These are phyloP conservation scores for Leptogaster cylindrica DNA, from an alignment of 2,888 invertebrate species.

Conservation along the genomic window DNA sequence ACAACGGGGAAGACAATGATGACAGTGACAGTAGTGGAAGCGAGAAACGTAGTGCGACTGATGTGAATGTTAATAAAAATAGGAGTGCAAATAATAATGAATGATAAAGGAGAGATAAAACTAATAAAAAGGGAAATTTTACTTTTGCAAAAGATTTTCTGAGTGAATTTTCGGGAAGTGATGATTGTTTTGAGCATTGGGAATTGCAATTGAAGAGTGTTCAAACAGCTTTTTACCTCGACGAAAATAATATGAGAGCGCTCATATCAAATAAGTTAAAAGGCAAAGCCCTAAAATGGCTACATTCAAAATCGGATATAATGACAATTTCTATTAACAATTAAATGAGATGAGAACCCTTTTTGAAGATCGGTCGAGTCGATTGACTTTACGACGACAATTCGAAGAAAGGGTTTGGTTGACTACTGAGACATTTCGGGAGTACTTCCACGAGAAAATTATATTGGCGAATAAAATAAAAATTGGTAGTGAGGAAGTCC, in stretches of 20 bases:
- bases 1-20: background rate
- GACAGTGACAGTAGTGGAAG: background rate
- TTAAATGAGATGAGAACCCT: background rate
- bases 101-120: background rate
- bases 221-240: background rate
- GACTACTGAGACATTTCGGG: no score
- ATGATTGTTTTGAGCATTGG: no score
- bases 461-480: no score
- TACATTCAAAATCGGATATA: no score
- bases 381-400: no score
- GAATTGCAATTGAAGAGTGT: no score
- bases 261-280: no score
- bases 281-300: no score
- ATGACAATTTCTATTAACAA: background rate
- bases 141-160: background rate
- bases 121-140: background rate
- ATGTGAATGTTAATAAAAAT: background rate
- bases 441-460: no score
- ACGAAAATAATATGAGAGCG: no score
- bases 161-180: background rate
- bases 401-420: no score
- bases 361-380: background rate
- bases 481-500: background rate
- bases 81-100: background rate
- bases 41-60: background rate